Conservation (phyloP, 2,797 vertebrate species). For the Cynodonichthys magdalenae region DNA sequence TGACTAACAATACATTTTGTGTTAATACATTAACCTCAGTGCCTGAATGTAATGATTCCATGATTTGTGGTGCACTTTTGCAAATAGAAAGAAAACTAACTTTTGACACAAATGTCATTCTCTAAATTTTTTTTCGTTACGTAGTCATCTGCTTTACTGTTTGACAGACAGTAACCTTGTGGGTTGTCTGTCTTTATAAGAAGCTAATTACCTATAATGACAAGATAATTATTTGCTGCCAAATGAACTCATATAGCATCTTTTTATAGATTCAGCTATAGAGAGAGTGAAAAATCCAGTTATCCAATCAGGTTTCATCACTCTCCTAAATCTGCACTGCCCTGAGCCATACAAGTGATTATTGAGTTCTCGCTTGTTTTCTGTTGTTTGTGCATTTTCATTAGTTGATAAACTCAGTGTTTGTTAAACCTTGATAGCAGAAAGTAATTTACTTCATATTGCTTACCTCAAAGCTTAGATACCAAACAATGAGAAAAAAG, state of each 20-base stretch:
- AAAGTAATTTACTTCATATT: background rate
- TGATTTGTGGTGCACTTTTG: constrained; percentile 16
- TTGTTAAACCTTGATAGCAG: constrained; percentile 6
- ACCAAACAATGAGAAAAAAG: too few relatives aligned
- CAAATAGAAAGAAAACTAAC: constrained; percentile 28
- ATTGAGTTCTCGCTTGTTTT: constrained; percentile 18
- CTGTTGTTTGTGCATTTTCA: constrained; percentile 27
- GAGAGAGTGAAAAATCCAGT: constrained; percentile 9
- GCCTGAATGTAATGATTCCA: constrained; percentile 22
- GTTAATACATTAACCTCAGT: constrained; percentile 25
- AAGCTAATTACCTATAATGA: constrained; percentile 66
- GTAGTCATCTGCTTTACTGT: constrained; percentile 51
- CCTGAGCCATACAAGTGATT: constrained; percentile 36
- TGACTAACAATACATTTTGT: constrained; percentile 3
- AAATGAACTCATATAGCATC: constrained; percentile 42
- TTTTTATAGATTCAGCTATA: constrained; percentile 54
- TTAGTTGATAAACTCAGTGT: constrained; percentile 23
- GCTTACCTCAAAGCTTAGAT: too few relatives aligned
- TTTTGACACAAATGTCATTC: constrained; percentile 45
- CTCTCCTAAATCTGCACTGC: constrained; percentile 21
- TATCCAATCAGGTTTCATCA: constrained; percentile 40
- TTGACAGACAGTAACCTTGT: constrained; percentile 60
- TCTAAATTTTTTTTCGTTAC: constrained; percentile 53
- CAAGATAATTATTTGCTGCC: constrained; percentile 57
- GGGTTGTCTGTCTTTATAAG: constrained; percentile 45